phyloP scores from a whole-genome alignment of 1,140 invertebrate species.

The Ips typographus region DNA sequence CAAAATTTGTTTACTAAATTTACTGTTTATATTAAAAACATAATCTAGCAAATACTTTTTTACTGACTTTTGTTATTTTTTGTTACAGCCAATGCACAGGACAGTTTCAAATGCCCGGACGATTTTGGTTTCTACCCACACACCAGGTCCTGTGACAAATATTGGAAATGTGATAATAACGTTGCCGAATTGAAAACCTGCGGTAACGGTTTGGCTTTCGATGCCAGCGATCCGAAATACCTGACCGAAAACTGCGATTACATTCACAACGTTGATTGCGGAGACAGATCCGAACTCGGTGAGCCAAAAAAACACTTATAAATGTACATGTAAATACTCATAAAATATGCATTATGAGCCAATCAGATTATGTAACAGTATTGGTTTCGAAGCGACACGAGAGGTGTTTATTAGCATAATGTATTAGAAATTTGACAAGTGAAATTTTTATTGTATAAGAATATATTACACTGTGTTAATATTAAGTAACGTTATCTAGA shows the following conservation, averaged over 20 bases:
- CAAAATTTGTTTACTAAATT: too few relatives aligned
- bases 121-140: conserved; percentile 94
- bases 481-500: conserved; percentile 61
- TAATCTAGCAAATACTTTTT: too few relatives aligned
- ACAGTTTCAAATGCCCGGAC: conserved; percentile 89
- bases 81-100: conserved; percentile 56
- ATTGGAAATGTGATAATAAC: conserved; percentile 92
- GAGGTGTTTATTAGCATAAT: too few relatives aligned
- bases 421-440: too few relatives aligned
- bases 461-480: too few relatives aligned
- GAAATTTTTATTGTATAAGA: too few relatives aligned
- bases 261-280: conserved; percentile 93
- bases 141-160: conserved; percentile 88
- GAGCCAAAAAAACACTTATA: conserved; percentile 43
- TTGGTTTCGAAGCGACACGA: too few relatives aligned
- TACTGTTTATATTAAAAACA: too few relatives aligned
- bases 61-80: conserved; percentile 7
- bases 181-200: conserved; percentile 87
- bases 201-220: conserved; percentile 92
- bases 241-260: conserved; percentile 94
- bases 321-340: too few relatives aligned
- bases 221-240: conserved; percentile 83
- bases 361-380: too few relatives aligned
- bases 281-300: conserved; percentile 82
- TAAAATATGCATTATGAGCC: too few relatives aligned